A percentile compares a stretch with the other conserved stretches of the same genome.
phyloP scores from a whole-genome alignment of 2,797 vertebrate species.

The Huso huso region DNA sequence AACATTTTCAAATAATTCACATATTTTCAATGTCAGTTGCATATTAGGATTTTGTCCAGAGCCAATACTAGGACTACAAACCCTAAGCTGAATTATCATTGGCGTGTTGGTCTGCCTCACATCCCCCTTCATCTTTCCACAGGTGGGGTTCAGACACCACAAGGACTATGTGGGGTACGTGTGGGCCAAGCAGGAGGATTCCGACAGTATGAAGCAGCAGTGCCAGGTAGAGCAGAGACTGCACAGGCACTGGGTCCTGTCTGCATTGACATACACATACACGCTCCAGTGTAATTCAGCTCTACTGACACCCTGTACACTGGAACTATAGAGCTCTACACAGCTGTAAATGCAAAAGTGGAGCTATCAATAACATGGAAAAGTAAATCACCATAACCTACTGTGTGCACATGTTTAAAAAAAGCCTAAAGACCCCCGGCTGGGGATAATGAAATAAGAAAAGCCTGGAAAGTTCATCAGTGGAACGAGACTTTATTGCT shows the following conservation, averaged over 20 bases:
- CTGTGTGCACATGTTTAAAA: too few species aligned
- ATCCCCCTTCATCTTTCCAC: conserved; percentile 7
- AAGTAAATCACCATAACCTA: too few species aligned
- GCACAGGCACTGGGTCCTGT: background rate
- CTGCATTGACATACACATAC: background rate
- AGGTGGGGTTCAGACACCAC: conserved; percentile 95
- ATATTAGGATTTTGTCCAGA: too few species aligned
- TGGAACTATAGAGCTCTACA: background rate
- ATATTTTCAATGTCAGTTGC: too few species aligned
- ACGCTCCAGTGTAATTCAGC: background rate
- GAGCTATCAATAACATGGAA: too few species aligned
- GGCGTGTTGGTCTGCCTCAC: background rate
- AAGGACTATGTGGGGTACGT: conserved; percentile 92
- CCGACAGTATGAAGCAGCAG: conserved; percentile 61
- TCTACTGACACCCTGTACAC: background rate
- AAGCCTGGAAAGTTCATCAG: too few species aligned
- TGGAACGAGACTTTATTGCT: too few species aligned
- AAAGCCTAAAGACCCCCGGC: too few species aligned
- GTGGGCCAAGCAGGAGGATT: conserved; percentile 90
- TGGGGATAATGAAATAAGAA: too few species aligned
- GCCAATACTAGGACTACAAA: too few species aligned
- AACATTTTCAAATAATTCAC: too few species aligned
- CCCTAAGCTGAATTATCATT: background rate
- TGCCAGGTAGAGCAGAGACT: conserved; percentile 59
- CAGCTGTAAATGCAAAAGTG: background rate